Conservation (phyloP, 2,797 vertebrate species). For the Propithecus deckenii region DNA sequence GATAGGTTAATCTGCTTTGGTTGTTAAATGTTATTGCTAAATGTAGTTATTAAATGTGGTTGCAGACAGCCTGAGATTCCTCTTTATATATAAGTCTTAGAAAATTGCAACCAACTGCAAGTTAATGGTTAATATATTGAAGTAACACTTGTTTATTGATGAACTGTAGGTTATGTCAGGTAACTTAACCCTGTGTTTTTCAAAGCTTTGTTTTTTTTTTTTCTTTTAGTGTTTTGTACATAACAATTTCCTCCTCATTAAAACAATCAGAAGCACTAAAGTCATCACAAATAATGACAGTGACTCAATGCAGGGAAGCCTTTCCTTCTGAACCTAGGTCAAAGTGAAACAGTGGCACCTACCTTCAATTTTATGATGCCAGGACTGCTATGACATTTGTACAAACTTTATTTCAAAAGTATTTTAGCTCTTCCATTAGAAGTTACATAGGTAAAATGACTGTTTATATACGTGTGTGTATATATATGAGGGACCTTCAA, state of each 20-base stretch:
- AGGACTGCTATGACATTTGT: neutral
- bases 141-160: neutral
- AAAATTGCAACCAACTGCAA: neutral
- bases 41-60: neutral
- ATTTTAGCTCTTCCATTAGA: neutral
- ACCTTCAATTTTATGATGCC: neutral
- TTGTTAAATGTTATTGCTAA: neutral
- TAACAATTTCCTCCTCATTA: neutral
- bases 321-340: slow-evolving; percentile 37
- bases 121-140: slow-evolving; percentile 21
- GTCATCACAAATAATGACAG: slow-evolving; percentile 26
- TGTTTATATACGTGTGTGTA: neutral
- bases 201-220: neutral
- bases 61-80: neutral
- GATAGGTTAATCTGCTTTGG: neutral
- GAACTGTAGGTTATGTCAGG: neutral
- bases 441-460: neutral
- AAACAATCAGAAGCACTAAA: slow-evolving; percentile 3
- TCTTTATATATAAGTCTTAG: neutral
- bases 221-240: neutral
- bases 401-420: neutral
- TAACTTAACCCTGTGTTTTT: neutral
- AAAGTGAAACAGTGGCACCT: slow-evolving; percentile 5
- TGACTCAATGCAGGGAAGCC: neutral
- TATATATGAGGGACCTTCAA: neutral